Evolutionary conservation across 2,888 invertebrate genomes (phyloP).

Genomic region (Oxystoma pomonae): DNA sequence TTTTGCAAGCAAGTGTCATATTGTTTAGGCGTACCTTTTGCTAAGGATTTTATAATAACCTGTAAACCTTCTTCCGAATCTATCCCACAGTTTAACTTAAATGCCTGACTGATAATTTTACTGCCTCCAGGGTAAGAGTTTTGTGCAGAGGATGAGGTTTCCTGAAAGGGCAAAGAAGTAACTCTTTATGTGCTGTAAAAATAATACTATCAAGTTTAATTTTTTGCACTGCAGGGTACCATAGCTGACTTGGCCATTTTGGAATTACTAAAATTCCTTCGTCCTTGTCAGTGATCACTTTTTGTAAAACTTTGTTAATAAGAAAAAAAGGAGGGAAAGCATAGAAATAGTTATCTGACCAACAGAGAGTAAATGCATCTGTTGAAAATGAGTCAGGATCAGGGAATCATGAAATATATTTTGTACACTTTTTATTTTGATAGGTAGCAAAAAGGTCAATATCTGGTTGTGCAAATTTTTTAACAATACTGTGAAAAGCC

Average conservation of each 20-base stretch:
- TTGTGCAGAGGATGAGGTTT: slow-evolving; percentile 25
- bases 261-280: slow-evolving; percentile 35
- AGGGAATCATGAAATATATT: slow-evolving; percentile 30
- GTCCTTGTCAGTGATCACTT: slow-evolving; percentile 34
- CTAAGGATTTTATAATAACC: slow-evolving; percentile 3
- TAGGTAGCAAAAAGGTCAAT: slow-evolving; percentile 32
- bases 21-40: slow-evolving; percentile 26
- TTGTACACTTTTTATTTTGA: slow-evolving; percentile 30
- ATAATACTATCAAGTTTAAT: slow-evolving; percentile 17
- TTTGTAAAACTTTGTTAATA: slow-evolving; percentile 30
- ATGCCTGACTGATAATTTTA: slow-evolving; percentile 29
- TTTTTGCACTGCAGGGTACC: slow-evolving; percentile 33
- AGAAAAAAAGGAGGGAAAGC: slow-evolving; percentile 35
- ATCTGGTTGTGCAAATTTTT: slow-evolving; percentile 22
- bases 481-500: slow-evolving; percentile 19
- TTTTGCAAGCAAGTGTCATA: slow-evolving; percentile 22
- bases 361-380: slow-evolving; percentile 31
- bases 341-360: slow-evolving; percentile 26
- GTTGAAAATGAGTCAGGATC: slow-evolving; percentile 27
- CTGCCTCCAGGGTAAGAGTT: slow-evolving; percentile 32
- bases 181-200: slow-evolving; percentile 25
- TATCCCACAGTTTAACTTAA: slow-evolving; percentile 21
- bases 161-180: slow-evolving; percentile 32
- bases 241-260: slow-evolving; percentile 32
- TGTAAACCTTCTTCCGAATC: slow-evolving; percentile 11